These are phyloP conservation scores for Xiphophorus couchianus DNA, from an alignment of 2,113 vertebrate genomes.

Conservation along the genomic window DNA sequence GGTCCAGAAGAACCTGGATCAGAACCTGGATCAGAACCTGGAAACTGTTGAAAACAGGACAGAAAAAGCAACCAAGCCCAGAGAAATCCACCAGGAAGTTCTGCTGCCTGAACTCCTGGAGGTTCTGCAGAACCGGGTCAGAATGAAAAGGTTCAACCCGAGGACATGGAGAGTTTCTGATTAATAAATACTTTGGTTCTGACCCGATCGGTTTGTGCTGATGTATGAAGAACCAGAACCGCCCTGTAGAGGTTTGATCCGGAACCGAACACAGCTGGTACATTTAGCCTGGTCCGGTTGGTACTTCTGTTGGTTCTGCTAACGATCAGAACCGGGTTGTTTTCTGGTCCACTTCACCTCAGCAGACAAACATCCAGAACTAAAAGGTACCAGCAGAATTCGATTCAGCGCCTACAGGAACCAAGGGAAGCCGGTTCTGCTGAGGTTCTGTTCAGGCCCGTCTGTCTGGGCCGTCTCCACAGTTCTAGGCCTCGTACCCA, in stretches of 20 bases:
- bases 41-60: background rate
- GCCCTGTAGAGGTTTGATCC: too few relatives aligned
- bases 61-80: background rate
- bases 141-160: background rate
- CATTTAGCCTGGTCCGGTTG: background rate
- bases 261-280: too few relatives aligned
- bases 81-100: too few relatives aligned
- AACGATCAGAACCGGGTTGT: background rate
- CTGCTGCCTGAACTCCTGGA: background rate
- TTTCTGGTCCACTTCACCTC: background rate
- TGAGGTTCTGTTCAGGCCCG: too few relatives aligned
- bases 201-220: background rate
- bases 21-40: too few relatives aligned
- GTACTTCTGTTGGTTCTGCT: background rate
- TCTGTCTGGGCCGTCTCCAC: background rate
- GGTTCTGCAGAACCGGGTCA: background rate
- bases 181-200: background rate
- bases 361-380: background rate
- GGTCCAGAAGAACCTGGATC: too few relatives aligned
- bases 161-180: slow-evolving; percentile 23
- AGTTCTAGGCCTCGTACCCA: slow-evolving; percentile 63
- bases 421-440: too few relatives aligned
- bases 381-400: background rate
- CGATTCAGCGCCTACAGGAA: too few relatives aligned
- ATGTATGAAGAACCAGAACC: background rate